These are phyloP conservation scores for Petrolisthes cinctipes DNA, from an alignment of 2,888 invertebrate genomes.

Conservation along the genomic window DNA sequence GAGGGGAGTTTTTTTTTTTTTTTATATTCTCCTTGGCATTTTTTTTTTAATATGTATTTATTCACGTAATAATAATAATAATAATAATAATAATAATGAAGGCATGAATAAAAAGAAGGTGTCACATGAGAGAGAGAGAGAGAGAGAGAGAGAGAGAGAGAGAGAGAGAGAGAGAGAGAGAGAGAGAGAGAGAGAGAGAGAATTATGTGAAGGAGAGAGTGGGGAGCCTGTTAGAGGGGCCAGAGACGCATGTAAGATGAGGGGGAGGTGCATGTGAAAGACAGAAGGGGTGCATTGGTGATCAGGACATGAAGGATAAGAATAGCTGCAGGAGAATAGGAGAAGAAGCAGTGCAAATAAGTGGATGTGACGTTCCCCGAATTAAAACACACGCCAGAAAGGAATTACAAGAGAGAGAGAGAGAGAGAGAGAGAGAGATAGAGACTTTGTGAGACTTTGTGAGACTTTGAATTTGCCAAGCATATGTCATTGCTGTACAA, in stretches of 20 bases:
- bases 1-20: not conserved
- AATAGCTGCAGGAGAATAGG: not conserved
- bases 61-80: not conserved
- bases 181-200: not conserved
- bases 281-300: not conserved
- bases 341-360: too few species aligned
- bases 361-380: not conserved
- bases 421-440: too few species aligned
- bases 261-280: not conserved
- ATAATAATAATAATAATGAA: not conserved
- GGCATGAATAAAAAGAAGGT: not conserved
- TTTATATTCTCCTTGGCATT: not conserved
- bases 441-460: too few species aligned
- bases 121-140: not conserved
- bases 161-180: not conserved
- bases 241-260: not conserved
- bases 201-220: not conserved
- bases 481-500: not conserved
- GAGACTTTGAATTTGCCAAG: too few species aligned
- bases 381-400: not conserved
- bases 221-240: not conserved
- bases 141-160: not conserved
- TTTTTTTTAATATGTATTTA: not conserved
- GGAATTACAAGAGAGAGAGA: not conserved
- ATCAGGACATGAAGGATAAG: not conserved